Conservation (phyloP, 1,140 invertebrate species). For the Hormaphis cornu region DNA sequence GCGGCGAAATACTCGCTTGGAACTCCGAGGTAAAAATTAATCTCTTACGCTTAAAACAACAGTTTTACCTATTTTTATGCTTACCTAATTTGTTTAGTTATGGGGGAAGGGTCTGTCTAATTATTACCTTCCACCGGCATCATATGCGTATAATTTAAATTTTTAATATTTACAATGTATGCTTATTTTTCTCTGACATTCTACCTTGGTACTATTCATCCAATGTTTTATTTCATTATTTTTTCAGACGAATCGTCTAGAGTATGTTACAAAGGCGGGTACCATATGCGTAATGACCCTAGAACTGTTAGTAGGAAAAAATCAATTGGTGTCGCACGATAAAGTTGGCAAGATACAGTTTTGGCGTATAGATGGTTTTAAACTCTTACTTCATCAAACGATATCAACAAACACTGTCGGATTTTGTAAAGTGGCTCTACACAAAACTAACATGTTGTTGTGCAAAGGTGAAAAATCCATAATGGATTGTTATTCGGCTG, state of each 20-base stretch:
- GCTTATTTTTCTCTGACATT: too few relatives aligned
- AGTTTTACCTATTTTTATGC: too few relatives aligned
- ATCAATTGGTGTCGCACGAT: neutral
- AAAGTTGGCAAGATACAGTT: neutral
- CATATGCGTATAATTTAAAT: too few relatives aligned
- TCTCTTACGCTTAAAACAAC: too few relatives aligned
- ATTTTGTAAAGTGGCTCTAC: neutral
- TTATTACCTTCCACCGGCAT: too few relatives aligned
- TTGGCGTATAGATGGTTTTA: neutral
- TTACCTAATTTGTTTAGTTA: too few relatives aligned
- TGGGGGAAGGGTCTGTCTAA: too few relatives aligned
- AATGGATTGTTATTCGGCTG: neutral
- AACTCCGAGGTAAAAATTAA: conserved; percentile 1
- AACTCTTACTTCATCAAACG: neutral
- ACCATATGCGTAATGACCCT: neutral
- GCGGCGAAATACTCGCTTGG: neutral
- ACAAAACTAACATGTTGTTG: neutral
- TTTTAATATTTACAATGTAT: too few relatives aligned
- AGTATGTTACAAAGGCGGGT: neutral
- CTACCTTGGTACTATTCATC: neutral
- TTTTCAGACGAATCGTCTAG: conserved; percentile 6
- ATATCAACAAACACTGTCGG: neutral
- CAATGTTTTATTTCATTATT: neutral
- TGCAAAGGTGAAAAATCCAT: neutral
- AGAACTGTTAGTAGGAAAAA: neutral